Evolutionary conservation across 2,888 invertebrate genomes (phyloP).

Genomic region (Drosophila rellima): DNA sequence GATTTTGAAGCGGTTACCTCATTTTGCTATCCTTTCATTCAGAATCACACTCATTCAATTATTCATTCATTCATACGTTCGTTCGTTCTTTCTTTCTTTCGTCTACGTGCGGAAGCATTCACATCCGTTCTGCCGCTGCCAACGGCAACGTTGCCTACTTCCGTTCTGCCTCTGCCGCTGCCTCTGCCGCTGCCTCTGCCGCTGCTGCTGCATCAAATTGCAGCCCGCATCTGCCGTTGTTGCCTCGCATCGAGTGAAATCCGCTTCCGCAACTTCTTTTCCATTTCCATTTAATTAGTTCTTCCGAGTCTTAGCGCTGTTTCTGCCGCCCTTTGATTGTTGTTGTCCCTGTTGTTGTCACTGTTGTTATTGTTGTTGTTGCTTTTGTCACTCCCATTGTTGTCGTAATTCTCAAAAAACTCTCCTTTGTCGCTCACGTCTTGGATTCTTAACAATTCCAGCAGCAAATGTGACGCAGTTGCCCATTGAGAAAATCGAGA

Average conservation of each 20-base stretch:
- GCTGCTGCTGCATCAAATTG: constrained; percentile 49
- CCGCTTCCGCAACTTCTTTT: constrained; percentile 63
- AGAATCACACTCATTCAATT: constrained; percentile 7
- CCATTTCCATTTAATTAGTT: constrained; percentile 78
- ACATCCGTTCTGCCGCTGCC: constrained; percentile 69
- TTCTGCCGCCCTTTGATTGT: constrained; percentile 51
- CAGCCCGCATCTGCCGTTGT: constrained; percentile 54
- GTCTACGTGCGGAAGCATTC: constrained; percentile 77
- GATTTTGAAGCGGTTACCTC: constrained; percentile 38
- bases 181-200: constrained; percentile 14
- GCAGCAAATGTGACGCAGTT: constrained; percentile 61
- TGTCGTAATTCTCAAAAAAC: constrained; percentile 51
- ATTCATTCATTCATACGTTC: constrained; percentile 31
- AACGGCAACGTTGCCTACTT: constrained; percentile 37
- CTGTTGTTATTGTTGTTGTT: constrained; percentile 40
- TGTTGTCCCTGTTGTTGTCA: constrained; percentile 29
- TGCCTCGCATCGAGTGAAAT: constrained; percentile 24
- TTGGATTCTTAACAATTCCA: constrained; percentile 43
- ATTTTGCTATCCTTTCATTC: constrained; percentile 34
- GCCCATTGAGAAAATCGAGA: constrained; percentile 11
- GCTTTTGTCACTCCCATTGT: constrained; percentile 50
- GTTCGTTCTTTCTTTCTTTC: constrained; percentile 41
- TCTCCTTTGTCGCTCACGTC: constrained; percentile 74
- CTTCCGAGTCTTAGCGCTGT: constrained; percentile 82
- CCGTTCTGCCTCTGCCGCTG: constrained; percentile 53